Evolutionary conservation across 2,888 invertebrate species (phyloP).

Genomic region (Hartigia nigra): DNA sequence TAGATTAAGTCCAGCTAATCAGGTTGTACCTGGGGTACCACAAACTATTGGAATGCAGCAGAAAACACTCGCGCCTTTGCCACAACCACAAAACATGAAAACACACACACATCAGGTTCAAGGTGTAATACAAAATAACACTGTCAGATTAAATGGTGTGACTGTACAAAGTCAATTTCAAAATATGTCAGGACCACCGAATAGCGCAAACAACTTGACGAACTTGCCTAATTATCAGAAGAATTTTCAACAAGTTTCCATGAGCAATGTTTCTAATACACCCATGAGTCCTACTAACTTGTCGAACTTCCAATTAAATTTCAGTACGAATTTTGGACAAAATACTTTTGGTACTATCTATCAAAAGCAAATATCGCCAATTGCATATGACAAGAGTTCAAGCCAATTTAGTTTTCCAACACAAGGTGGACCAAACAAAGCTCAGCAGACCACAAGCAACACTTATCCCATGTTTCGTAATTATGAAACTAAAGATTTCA

Average conservation of each 20-base stretch:
- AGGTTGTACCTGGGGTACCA: constrained; percentile 9
- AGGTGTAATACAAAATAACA: constrained; percentile 32
- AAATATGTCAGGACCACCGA: constrained; percentile 28
- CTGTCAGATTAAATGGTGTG: constrained; percentile 35
- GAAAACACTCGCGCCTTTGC: background rate
- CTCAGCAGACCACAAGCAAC: constrained; percentile 37
- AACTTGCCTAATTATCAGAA: constrained; percentile 46
- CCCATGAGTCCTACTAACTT: constrained; percentile 30
- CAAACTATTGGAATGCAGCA: constrained; percentile 29
- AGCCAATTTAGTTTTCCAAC: constrained; percentile 47
- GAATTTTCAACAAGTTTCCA: constrained; percentile 34
- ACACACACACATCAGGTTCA: constrained; percentile 35
- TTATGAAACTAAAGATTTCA: constrained; percentile 53
- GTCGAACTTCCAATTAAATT: constrained; percentile 33
- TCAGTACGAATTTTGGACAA: constrained; percentile 42
- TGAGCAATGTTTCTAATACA: constrained; percentile 24
- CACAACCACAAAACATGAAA: constrained; percentile 20
- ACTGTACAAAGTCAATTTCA: constrained; percentile 39
- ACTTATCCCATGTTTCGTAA: constrained; percentile 47
- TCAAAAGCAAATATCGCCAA: constrained; percentile 48
- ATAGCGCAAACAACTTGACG: constrained; percentile 34
- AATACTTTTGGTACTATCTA: constrained; percentile 37
- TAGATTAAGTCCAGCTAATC: constrained; percentile 9
- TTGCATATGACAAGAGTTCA: constrained; percentile 42
- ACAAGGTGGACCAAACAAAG: constrained; percentile 36